phyloP scores from a whole-genome alignment of 2,113 vertebrate genomes.

The Zosterops hypoxanthus region DNA sequence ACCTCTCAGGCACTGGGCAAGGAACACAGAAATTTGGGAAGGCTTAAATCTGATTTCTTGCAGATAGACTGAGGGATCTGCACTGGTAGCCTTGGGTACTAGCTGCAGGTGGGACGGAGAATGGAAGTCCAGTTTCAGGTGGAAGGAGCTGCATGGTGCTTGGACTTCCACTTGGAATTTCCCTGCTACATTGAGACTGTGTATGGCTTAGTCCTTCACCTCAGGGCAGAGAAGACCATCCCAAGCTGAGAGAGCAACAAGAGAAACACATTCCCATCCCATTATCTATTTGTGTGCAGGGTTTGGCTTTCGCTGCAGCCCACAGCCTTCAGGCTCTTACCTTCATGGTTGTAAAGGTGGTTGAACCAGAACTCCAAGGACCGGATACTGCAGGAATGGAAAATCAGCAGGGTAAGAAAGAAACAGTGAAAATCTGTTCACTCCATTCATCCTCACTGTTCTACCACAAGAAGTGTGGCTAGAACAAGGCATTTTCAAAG shows the following conservation, averaged over 20 bases:
- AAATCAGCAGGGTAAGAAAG: not conserved
- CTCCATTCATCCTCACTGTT: not conserved
- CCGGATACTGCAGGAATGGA: conserved; percentile 80
- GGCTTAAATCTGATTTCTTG: not conserved
- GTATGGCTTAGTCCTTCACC: not conserved
- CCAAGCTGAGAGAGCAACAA: not conserved
- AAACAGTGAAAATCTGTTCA: not conserved
- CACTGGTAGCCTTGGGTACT: not conserved
- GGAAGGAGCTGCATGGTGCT: not conserved
- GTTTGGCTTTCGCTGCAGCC: not conserved
- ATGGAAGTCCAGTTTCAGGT: not conserved
- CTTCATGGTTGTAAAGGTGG: conserved; percentile 94
- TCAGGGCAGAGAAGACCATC: not conserved
- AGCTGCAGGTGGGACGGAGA: not conserved
- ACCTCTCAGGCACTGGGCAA: not conserved
- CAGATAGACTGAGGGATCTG: not conserved
- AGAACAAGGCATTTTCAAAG: not conserved
- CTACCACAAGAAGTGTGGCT: not conserved
- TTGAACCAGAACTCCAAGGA: conserved; percentile 98
- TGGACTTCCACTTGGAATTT: not conserved
- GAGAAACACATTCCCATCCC: not conserved
- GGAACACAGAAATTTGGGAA: not conserved
- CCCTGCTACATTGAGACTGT: not conserved
- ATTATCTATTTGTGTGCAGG: not conserved
- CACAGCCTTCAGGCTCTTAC: conserved; percentile 67